Evolutionary conservation across 2,888 invertebrate genomes (phyloP), one percentile per base, ranked within the genome.

Genomic region (Sisyra nigra): DNA sequence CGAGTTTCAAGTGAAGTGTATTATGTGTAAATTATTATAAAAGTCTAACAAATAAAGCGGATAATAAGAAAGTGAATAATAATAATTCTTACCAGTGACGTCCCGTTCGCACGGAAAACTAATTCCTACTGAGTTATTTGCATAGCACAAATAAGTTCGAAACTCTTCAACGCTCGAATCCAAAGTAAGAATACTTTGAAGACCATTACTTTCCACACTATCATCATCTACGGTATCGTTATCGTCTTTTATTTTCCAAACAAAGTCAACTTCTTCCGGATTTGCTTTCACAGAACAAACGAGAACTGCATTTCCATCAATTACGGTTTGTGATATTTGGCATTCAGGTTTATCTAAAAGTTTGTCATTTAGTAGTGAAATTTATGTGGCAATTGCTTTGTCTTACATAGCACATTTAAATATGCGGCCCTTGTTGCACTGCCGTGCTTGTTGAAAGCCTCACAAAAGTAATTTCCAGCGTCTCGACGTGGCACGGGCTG

Each of bases 331-430:
- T 48, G 78, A 76, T 53, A 92, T 82, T 42, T 77, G 75, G 58
- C 91, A 92, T 54, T 82, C 81, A 1, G 91, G 91, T 52, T 82
- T 76, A 66, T 74, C 91, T 91, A 66, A 10, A 66, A 63, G 42
- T 48, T 33, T 13, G 9, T 33, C 3, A 33, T 13, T 13, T 6
- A 5, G 3, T 18, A n/a, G 14, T 3, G 14, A 15, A 36, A 36
- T n/a, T n/a, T n/a, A n/a, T n/a, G n/a, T n/a, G n/a, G n/a, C n/a
- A n/a, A n/a, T n/a, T 30, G 8, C 8, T 30, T 9, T 33, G 5
- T 75, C 81, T 82, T 66, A 91, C 91, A 91, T 65, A 80, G 74
- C 33, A 92, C 87, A 61, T 87, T 80, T 52, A 92, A 68, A 49
- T 69, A 67, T 3, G 83, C 78, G 14, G 74, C 71, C 9, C 77